Percentiles rank a stretch among this genome's conserved stretches.
Evolutionary conservation across 2,888 invertebrate genomes (phyloP).

Genomic region (Gnatocerus cornutus): DNA sequence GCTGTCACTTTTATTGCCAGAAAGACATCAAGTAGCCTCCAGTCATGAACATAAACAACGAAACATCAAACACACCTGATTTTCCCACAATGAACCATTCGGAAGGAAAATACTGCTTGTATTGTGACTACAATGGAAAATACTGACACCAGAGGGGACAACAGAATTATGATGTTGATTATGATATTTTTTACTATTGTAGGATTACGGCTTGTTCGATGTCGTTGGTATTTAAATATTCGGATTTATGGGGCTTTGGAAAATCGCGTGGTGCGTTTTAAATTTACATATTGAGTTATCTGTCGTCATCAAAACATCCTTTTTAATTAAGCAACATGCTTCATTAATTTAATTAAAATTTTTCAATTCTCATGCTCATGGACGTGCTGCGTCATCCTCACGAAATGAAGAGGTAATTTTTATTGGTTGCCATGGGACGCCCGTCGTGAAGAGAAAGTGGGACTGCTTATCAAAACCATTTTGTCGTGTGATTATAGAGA

Average conservation of each 20-base stretch:
- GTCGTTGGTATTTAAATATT: not conserved
- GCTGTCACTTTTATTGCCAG: slow-evolving; percentile 73
- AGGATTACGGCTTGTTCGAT: not conserved
- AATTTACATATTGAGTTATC: slow-evolving; percentile 3
- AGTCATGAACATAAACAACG: slow-evolving; percentile 64
- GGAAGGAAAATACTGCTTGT: slow-evolving; percentile 6
- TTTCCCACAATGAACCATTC: slow-evolving; percentile 51
- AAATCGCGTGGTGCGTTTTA: not conserved
- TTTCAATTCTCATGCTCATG: not conserved
- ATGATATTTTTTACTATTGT: not conserved
- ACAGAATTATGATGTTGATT: not conserved
- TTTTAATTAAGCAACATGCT: not conserved
- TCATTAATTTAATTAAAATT: slow-evolving; percentile 5
- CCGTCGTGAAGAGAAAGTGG: too few relatives aligned
- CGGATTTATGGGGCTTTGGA: too few relatives aligned
- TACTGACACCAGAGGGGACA: slow-evolving; percentile 8
- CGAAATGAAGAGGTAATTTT: too few relatives aligned
- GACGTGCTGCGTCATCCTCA: too few relatives aligned
- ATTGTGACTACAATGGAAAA: slow-evolving; percentile 1
- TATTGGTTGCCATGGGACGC: too few relatives aligned
- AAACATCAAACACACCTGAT: slow-evolving; percentile 57
- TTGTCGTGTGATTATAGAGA: too few relatives aligned
- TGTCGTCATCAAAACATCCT: not conserved
- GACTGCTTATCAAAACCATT: too few relatives aligned
- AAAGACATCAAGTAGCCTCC: slow-evolving; percentile 71